These are phyloP conservation scores for Parazoanthus atlanticus DNA, from an alignment of 92 coral and sea anemone species.

Conservation along the genomic window DNA sequence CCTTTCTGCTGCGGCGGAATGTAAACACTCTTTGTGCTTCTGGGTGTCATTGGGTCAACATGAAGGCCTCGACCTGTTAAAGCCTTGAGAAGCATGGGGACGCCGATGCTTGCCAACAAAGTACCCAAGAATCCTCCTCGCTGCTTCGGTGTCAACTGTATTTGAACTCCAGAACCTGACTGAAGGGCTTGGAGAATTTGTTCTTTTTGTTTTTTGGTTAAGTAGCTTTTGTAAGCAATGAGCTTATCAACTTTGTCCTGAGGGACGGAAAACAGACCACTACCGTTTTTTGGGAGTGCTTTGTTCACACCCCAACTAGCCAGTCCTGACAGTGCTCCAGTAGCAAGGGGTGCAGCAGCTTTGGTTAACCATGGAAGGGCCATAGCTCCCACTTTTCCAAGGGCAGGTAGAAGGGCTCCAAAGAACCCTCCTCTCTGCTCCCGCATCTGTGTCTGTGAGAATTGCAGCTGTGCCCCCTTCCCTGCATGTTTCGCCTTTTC, in stretches of 20 bases:
- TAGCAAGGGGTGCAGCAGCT: conserved; percentile 6
- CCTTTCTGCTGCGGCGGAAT: background rate
- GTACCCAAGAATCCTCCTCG: conserved; percentile 24
- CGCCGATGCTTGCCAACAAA: conserved; percentile 6
- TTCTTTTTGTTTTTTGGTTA: conserved; percentile 26
- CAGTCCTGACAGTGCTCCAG: conserved; percentile 19
- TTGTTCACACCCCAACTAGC: conserved; percentile 9
- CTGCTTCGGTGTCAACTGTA: conserved; percentile 8
- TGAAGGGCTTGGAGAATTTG: conserved; percentile 17
- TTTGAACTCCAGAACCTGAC: conserved; percentile 24
- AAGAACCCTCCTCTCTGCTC: background rate
- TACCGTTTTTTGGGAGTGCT: background rate
- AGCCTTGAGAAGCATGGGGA: background rate
- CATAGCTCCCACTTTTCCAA: background rate
- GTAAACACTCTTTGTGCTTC: no score
- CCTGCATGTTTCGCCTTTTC: background rate
- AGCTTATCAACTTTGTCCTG: conserved; percentile 37
- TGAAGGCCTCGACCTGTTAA: conserved; percentile 9
- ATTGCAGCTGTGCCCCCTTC: background rate
- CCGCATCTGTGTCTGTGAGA: background rate
- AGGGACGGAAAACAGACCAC: background rate
- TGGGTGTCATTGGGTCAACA: no score
- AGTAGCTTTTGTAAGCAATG: conserved; percentile 8
- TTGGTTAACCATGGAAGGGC: background rate
- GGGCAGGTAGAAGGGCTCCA: background rate